These are phyloP conservation scores for Psettodes erumei DNA, from an alignment of 2,113 vertebrate species.

Conservation along the genomic window DNA sequence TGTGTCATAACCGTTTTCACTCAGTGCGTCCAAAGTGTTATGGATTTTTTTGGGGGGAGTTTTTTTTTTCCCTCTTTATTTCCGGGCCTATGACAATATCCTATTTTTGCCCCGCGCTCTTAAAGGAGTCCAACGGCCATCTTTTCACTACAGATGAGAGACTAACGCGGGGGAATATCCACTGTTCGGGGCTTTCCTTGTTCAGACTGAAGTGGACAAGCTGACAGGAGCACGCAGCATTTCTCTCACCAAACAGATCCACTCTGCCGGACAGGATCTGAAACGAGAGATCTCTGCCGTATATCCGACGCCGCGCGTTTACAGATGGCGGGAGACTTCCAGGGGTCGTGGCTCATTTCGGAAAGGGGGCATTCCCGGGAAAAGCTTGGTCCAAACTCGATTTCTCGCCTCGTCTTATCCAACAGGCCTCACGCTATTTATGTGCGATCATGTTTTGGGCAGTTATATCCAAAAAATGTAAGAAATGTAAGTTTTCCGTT, in stretches of 20 bases:
- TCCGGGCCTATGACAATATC: neutral
- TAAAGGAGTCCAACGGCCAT: neutral
- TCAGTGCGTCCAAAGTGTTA: slow-evolving; percentile 77
- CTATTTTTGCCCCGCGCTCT: neutral
- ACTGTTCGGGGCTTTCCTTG: neutral
- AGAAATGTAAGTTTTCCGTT: slow-evolving; percentile 72
- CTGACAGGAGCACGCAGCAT: neutral
- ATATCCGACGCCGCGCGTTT: neutral
- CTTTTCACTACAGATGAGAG: neutral
- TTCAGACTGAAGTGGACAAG: neutral
- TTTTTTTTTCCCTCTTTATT: neutral
- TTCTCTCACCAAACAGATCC: neutral
- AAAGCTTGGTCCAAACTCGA: neutral
- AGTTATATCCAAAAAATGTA: slow-evolving; percentile 75
- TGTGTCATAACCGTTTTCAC: slow-evolving; percentile 57
- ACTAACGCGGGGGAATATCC: neutral
- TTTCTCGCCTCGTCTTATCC: slow-evolving; percentile 20
- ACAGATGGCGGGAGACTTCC: neutral
- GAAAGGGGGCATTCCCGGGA: neutral
- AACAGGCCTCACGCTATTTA: slow-evolving; percentile 62
- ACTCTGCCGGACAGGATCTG: slow-evolving; percentile 31
- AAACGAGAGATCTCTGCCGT: no score
- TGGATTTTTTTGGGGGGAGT: neutral
- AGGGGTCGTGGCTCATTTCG: neutral
- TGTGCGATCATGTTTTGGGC: slow-evolving; percentile 79